Evolutionary conservation across 1,140 invertebrate genomes (phyloP), one percentile per base, ranked within the genome.

Genomic region (Psix sp.): DNA sequence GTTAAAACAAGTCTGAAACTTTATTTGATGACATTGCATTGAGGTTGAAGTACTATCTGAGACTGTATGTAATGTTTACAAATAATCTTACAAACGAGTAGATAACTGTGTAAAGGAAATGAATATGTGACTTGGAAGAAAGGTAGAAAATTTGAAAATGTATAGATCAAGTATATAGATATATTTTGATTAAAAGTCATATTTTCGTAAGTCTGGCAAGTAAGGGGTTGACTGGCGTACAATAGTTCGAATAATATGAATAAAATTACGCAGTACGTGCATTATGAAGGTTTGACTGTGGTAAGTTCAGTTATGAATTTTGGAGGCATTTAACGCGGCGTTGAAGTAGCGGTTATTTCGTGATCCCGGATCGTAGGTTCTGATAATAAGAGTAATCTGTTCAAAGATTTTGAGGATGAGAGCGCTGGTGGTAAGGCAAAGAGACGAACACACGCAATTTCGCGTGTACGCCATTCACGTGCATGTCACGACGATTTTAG

Each of bases 381-480:
- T 35, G 31, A 49, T 68, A 68, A 68, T 68, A 54, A 68, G 65
- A 52, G 65, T 45, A 59, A 68, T 68, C 54, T 60, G 54, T 38
- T 38, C 16, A 43, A 68, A 68, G 48, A 68, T 68, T 16, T 15
- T 9, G 17, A 3, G 17, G 38, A 16, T 5, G 16, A 16, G 38
- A 62, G 45, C 11, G 16, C 24, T n/a, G 18, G 36, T 9, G 10
- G 20, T 13, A 48, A 43, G 24, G 24, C n/a, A 45, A 40, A 31
- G 16, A 36, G 17, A 17, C n/a, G 35, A 26, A 31, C 9, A 15
- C 65, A 72, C 68, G 68, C 68, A 72, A 72, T 57, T 51, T 63
- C 65, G 59, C 68, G 68, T 65, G 68, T 21, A 52, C 16, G 48
- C 52, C 42, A 60, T 73, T 73, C 60, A 54, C 60, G 60, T 73